These are phyloP conservation scores for Cyclophora punctaria DNA, from an alignment of 2,888 invertebrate species.

Conservation along the genomic window DNA sequence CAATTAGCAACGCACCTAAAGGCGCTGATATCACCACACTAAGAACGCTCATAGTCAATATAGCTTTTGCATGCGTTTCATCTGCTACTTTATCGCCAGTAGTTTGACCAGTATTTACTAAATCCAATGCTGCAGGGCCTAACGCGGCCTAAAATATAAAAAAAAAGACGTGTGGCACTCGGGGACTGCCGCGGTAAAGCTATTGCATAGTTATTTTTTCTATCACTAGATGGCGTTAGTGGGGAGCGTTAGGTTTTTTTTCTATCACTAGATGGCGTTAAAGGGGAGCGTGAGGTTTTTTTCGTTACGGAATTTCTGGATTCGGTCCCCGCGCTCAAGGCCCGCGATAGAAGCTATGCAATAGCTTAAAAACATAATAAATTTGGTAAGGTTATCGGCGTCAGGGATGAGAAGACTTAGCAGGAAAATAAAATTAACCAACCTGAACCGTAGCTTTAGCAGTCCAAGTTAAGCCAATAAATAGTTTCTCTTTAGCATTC, in stretches of 20 bases:
- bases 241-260: no score
- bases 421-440: slow-evolving; percentile 13
- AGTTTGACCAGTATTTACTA: slow-evolving; percentile 53
- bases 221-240: no score
- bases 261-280: no score
- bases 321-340: no score
- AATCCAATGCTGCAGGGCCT: slow-evolving; percentile 79
- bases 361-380: no score
- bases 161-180: no score
- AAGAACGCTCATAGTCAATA: slow-evolving; percentile 81
- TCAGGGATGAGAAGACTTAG: neutral
- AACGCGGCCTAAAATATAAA: slow-evolving; percentile 77
- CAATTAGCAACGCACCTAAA: slow-evolving; percentile 80
- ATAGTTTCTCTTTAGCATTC: slow-evolving; percentile 86
- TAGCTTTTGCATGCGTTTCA: slow-evolving; percentile 72
- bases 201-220: no score
- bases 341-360: no score
- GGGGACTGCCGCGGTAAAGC: no score
- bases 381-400: neutral
- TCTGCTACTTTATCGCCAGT: slow-evolving; percentile 52
- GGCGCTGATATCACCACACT: slow-evolving; percentile 85
- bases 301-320: no score
- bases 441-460: slow-evolving; percentile 95
- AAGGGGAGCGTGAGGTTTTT: no score
- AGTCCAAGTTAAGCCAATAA: slow-evolving; percentile 88